phyloP scores from a whole-genome alignment of 2,888 invertebrate genomes.

The Tetanocera ferruginea region DNA sequence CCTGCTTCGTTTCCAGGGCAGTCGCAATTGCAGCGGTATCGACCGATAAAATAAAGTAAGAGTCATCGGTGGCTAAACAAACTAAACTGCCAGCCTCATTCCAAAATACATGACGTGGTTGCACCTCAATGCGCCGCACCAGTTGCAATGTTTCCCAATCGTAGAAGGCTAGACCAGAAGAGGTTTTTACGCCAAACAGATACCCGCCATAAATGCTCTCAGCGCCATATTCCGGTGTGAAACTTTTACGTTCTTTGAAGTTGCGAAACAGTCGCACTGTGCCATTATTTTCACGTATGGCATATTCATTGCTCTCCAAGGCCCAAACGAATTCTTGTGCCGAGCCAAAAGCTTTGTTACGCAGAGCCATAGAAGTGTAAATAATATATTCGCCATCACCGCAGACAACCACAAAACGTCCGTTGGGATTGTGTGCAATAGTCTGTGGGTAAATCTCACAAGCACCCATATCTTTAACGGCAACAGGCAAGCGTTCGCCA shows the following conservation, averaged over 20 bases:
- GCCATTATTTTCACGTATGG: constrained; percentile 89
- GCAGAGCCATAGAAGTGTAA: constrained; percentile 98
- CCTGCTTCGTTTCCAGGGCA: constrained; percentile 82
- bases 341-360: constrained; percentile 98
- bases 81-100: constrained; percentile 95
- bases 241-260: constrained; percentile 96
- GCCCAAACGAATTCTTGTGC: constrained; percentile 99
- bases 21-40: constrained; percentile 84
- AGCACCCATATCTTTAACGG: constrained; percentile 98
- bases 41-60: constrained; percentile 93
- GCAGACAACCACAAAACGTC: constrained; percentile 92
- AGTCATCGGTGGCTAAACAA: constrained; percentile 94
- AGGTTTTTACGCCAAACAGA: constrained; percentile 91
- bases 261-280: constrained; percentile 96
- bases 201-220: constrained; percentile 96
- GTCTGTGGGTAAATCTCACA: constrained; percentile 99
- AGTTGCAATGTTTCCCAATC: constrained; percentile 97
- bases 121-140: constrained; percentile 96
- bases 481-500: constrained; percentile 92
- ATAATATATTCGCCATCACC: constrained; percentile 99
- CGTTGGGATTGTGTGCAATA: constrained; percentile 98
- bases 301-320: constrained; percentile 93
- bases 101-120: constrained; percentile 94
- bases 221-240: constrained; percentile 96
- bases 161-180: constrained; percentile 93